Evolutionary conservation across 2,113 vertebrate species (phyloP).

Genomic region (Struthio camelus): DNA sequence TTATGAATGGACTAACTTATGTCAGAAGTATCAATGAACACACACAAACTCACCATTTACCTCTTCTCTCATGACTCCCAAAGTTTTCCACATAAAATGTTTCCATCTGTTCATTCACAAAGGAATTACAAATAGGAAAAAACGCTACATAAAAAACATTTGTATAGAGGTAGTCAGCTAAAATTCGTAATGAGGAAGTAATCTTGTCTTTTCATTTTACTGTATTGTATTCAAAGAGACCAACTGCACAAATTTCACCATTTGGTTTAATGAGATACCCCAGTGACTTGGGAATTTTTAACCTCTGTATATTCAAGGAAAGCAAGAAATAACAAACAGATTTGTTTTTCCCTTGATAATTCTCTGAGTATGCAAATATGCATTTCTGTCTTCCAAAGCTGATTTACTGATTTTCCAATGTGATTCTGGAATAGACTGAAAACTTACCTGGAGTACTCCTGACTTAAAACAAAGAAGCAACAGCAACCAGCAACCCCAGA

Average conservation of each 20-base stretch:
- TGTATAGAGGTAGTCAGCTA: conserved; percentile 1
- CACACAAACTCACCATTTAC: not conserved
- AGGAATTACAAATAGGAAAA: not conserved
- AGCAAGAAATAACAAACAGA: not conserved
- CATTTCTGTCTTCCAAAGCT: not conserved
- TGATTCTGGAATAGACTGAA: not conserved
- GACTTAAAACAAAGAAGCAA: not conserved
- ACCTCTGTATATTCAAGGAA: not conserved
- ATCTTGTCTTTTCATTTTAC: not conserved
- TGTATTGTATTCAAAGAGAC: not conserved
- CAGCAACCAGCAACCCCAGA: not conserved
- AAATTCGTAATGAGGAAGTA: conserved; percentile 1
- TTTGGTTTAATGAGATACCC: not conserved
- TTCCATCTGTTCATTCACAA: conserved; percentile 24
- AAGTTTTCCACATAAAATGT: not conserved
- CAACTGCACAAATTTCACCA: not conserved
- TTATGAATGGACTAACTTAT: not conserved
- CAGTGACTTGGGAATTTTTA: conserved; percentile 1
- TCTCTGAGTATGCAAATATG: not conserved
- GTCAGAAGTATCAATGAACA: not conserved
- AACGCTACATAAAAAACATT: not conserved
- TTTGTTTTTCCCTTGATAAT: not conserved
- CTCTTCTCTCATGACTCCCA: not conserved
- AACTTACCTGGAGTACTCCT: not conserved
- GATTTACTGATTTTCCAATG: not conserved